Percentiles rank a stretch among this genome's conserved stretches.
Conservation (phyloP, 1,140 invertebrate genomes). For the Helicorthomorpha holstii region DNA sequence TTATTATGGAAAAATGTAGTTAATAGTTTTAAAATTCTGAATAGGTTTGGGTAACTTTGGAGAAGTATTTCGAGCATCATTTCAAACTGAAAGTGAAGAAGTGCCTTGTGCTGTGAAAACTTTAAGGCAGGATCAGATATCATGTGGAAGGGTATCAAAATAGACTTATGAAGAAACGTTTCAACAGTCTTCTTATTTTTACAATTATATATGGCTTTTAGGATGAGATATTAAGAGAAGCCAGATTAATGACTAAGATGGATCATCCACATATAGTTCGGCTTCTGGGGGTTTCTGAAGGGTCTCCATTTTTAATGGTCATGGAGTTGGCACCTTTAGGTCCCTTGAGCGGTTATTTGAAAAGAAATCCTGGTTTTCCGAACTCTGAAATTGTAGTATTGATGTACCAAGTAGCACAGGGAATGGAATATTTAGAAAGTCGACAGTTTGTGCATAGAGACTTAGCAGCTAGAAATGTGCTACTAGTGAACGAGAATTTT, state of each 20-base stretch:
- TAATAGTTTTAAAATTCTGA: not conserved
- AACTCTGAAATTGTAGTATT: constrained; percentile 7
- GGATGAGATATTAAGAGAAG: constrained; percentile 29
- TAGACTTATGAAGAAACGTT: too few relatives aligned
- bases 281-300: constrained; percentile 30
- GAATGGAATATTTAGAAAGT: constrained; percentile 31
- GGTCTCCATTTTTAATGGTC: constrained; percentile 31
- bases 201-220: constrained; percentile 12
- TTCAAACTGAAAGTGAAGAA: constrained; percentile 16
- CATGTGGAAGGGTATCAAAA: not conserved
- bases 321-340: constrained; percentile 32
- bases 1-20: not conserved
- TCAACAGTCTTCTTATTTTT: too few relatives aligned
- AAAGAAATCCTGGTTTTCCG: constrained; percentile 14
- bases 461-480: constrained; percentile 26
- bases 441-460: constrained; percentile 28
- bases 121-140: not conserved
- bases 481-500: constrained; percentile 28
- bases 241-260: constrained; percentile 28
- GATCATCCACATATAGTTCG: constrained; percentile 29
- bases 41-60: constrained; percentile 32
- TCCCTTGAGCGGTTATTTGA: constrained; percentile 28
- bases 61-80: constrained; percentile 26
- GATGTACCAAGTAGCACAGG: constrained; percentile 28
- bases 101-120: constrained; percentile 32